Evolutionary conservation across 2,797 vertebrate species (phyloP).

Genomic region (Ispidina picta): DNA sequence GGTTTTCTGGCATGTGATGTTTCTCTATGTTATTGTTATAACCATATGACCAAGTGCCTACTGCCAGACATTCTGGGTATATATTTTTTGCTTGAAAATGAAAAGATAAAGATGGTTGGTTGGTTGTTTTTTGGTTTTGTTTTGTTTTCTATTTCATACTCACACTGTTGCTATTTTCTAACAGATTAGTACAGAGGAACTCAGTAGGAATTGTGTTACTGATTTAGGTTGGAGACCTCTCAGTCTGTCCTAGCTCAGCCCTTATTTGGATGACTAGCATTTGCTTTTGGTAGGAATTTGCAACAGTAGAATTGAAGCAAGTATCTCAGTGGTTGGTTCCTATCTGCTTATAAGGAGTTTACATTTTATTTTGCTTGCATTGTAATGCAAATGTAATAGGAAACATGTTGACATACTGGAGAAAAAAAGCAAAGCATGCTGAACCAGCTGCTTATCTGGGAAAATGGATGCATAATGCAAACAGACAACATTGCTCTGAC

Average conservation of each 20-base stretch:
- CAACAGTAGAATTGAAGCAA: background rate
- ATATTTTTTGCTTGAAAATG: background rate
- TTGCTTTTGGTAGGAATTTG: background rate
- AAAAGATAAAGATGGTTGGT: background rate
- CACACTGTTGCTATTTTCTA: background rate
- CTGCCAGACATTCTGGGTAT: background rate
- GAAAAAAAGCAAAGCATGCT: background rate
- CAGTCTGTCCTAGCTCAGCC: background rate
- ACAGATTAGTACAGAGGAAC: conserved; percentile 5
- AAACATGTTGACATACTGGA: background rate
- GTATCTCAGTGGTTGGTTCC: background rate
- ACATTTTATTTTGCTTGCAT: background rate
- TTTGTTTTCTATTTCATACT: background rate
- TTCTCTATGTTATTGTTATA: background rate
- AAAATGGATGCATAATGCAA: background rate
- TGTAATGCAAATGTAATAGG: background rate
- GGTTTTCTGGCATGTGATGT: background rate
- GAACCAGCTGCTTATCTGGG: background rate
- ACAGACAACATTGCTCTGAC: background rate
- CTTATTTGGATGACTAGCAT: background rate
- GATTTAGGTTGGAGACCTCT: background rate
- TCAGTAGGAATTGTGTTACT: background rate
- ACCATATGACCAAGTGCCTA: background rate
- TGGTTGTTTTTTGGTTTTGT: background rate
- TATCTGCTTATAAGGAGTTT: background rate